phyloP scores from a whole-genome alignment of 2,113 vertebrate species.

The Anolis sagrei region DNA sequence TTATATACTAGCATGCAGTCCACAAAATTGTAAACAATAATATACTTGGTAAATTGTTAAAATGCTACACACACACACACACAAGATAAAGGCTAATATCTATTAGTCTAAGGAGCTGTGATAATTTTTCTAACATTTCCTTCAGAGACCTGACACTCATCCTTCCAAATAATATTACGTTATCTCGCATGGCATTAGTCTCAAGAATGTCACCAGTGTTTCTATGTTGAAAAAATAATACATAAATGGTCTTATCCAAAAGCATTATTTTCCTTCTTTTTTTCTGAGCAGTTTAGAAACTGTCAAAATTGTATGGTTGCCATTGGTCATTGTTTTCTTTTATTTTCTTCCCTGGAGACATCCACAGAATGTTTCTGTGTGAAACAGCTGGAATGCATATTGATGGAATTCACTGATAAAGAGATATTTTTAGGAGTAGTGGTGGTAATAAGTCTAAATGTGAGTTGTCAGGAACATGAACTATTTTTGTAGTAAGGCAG shows the following conservation, averaged over 20 bases:
- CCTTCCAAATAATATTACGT: no score
- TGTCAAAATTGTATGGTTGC: background rate
- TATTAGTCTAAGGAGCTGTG: background rate
- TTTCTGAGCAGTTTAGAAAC: background rate
- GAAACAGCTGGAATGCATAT: slow-evolving; percentile 14
- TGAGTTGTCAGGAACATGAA: background rate
- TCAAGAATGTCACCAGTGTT: background rate
- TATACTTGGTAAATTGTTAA: background rate
- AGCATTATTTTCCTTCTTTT: no score
- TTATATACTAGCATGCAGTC: background rate
- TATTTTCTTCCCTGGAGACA: no score
- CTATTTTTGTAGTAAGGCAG: background rate
- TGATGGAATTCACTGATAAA: slow-evolving; percentile 7
- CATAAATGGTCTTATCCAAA: background rate
- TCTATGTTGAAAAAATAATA: background rate
- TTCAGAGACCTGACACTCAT: background rate
- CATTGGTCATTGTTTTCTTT: background rate
- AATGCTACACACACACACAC: no score
- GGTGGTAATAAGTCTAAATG: background rate
- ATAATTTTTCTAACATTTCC: background rate
- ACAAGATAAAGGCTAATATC: no score
- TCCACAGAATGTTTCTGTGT: slow-evolving; percentile 6
- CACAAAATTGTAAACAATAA: background rate
- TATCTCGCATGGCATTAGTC: background rate
- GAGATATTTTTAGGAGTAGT: background rate